These are phyloP conservation scores for Drosophila heteroneura DNA, from an alignment of 2,888 invertebrate species.

Conservation along the genomic window DNA sequence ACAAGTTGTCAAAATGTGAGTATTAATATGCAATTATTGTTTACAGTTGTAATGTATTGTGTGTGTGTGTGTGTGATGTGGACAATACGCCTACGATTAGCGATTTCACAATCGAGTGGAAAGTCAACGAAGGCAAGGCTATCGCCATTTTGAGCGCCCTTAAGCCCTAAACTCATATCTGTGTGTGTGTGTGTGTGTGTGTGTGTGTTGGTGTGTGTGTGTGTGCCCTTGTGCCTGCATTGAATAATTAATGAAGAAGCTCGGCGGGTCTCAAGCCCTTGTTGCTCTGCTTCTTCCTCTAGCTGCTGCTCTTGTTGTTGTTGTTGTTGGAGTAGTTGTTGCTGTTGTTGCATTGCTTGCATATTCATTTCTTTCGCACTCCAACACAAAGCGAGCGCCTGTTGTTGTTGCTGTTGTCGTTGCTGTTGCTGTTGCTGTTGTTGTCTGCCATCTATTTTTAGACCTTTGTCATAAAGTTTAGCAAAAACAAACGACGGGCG, in stretches of 20 bases:
- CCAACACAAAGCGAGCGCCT: slow-evolving; percentile 24
- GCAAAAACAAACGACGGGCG: slow-evolving; percentile 65
- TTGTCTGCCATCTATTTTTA: slow-evolving; percentile 64
- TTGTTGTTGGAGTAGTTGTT: not conserved
- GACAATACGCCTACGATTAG: slow-evolving; percentile 66
- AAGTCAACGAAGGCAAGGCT: slow-evolving; percentile 61
- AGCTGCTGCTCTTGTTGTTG: slow-evolving; percentile 24
- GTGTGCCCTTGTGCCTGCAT: slow-evolving; percentile 58
- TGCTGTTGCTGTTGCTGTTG: slow-evolving; percentile 30
- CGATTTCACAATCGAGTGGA: slow-evolving; percentile 69
- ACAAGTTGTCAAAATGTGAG: slow-evolving; percentile 60
- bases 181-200: not conserved
- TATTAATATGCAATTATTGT: slow-evolving; percentile 77
- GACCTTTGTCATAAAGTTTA: slow-evolving; percentile 78
- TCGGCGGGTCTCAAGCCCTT: slow-evolving; percentile 31
- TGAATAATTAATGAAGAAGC: slow-evolving; percentile 67
- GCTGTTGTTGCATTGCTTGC: slow-evolving; percentile 43
- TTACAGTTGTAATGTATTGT: slow-evolving; percentile 33
- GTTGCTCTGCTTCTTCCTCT: slow-evolving; percentile 18
- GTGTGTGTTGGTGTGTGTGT: slow-evolving; percentile 6
- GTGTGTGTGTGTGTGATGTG: slow-evolving; percentile 45
- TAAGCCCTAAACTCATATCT: slow-evolving; percentile 26
- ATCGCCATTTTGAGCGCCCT: slow-evolving; percentile 63
- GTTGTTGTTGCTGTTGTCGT: slow-evolving; percentile 22
- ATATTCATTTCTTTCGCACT: slow-evolving; percentile 52